Base-by-base conservation (phyloP, 2,113 vertebrate genomes). In the Neolamprologus toae region DNA sequence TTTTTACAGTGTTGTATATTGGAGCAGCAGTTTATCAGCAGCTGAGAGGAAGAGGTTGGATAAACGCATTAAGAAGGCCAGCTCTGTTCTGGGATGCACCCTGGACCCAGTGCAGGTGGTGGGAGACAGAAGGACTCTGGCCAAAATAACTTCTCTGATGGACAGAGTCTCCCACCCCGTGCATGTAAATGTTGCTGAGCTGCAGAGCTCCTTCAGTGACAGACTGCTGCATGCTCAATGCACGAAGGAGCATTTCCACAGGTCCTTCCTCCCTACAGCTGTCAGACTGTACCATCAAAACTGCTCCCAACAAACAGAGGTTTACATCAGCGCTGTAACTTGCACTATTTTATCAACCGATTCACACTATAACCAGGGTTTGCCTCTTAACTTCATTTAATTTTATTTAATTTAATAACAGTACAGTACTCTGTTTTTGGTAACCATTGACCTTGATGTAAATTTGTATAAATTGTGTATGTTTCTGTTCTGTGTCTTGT, bases 161-260 rank as follows among this genome's bases (percentile, higher is more conserved):
- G 53, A 23, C 53, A 55, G 11, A 55, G 53, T 23, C 53, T 55
- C 53, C 53, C 21, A 55, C 21, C 21, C 21, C 4, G 0, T 55
- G 6, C 21, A 55, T 55, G 53, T 23, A 23, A 23, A 55, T 23
- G 21, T 55, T 55, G 4, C 53, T 55, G 53, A 7, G 2, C 21
- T 23, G 53, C 53, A 55, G 21, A 13, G 0, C 53, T 55, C 21
- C 21, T 23, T 55, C 21, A 7, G 53, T 55, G 53, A 55, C 21
- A 55, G 11, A 55, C 11, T 55, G 53, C 53, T 55, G 21, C 53
- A 55, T 55, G 0, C 21, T 55, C 0, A 0, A 55, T 55, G 21
- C 11, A 2, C 0, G 6, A 23, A 55, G 21, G 21, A 54, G n/a
- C 21, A 3, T 54, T 54, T 54, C n/a, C 2, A 2, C n/a, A 54